Evolutionary conservation across 2,797 vertebrate genomes (phyloP).

Genomic region (Acipenser oxyrinchus): DNA sequence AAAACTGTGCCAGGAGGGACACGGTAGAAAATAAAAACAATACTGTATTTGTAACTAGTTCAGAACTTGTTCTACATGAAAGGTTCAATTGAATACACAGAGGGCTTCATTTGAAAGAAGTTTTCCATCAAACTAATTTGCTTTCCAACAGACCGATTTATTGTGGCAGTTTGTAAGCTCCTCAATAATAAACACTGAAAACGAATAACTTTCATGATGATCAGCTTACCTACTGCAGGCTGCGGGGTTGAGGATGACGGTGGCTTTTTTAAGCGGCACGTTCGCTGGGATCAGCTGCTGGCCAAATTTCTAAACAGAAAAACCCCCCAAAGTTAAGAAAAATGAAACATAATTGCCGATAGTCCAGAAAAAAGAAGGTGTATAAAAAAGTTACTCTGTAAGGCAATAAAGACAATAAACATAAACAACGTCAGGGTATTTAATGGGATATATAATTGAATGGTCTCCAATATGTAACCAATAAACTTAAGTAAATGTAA

Average conservation of each 20-base stretch:
- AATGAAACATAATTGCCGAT: not conserved
- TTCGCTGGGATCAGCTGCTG: slow-evolving; percentile 64
- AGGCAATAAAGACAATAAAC: not conserved
- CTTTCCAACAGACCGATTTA: too few species aligned
- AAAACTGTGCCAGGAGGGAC: too few species aligned
- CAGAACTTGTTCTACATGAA: too few species aligned
- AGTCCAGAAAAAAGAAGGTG: not conserved
- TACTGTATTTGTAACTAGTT: not conserved
- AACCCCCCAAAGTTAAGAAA: slow-evolving; percentile 1
- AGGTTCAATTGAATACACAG: too few species aligned
- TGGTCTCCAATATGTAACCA: too few species aligned
- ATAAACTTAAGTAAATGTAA: too few species aligned
- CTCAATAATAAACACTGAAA: too few species aligned
- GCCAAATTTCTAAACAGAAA: slow-evolving; percentile 65
- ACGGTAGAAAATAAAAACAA: not conserved
- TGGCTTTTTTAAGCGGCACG: slow-evolving; percentile 71
- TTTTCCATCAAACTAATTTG: too few species aligned
- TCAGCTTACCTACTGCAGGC: slow-evolving; percentile 72
- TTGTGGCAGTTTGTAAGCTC: too few species aligned
- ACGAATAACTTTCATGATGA: too few species aligned
- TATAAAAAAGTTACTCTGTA: not conserved
- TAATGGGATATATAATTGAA: too few species aligned
- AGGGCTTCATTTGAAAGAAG: too few species aligned
- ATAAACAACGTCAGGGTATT: not conserved
- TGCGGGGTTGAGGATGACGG: slow-evolving; percentile 84